Evolutionary conservation across 1,140 invertebrate species (phyloP), one percentile per base, ranked within the genome.

Genomic region (Drosophila navojoa): DNA sequence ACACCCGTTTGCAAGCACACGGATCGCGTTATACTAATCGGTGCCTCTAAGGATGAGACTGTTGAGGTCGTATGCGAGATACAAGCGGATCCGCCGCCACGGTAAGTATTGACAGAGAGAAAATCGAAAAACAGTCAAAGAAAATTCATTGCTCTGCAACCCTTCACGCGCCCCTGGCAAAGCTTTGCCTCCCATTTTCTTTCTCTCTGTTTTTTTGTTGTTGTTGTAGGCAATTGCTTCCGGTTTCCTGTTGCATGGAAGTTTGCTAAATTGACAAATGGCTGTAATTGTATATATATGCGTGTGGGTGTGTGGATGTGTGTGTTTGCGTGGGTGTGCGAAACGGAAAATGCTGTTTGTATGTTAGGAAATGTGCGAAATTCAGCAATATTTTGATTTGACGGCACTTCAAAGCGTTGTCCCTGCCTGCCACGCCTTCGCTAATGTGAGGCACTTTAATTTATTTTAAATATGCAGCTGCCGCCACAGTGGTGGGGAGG

Each of bases 1-100:
- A 95, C 96, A 6, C 97, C 97, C 4, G 95, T 96, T 25, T 98
- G 97, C 90, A 95, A 94, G 77, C 90, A 92, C 77, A 93, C 94
- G 32, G 95, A 96, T 67, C 94, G 95, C 71, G 95, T 97, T 47
- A 92, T 96, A 45, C 95, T 97, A 71, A 96, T 97, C 58, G 97
- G 97, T 5, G 96, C 96, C 58, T 97, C 96, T 35, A 93, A 96
- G 38, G 95, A 95, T 61, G 97, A 98, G 93, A 95, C 95, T 19
- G 94, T 97, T 47, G 95, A 97, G 91, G 96, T 98, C 75, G 94
- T 94, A 15, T 98, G 97, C 92, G 95, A 96, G 91, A 96, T 98
- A 69, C 96, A 97, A 90, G 96, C 97, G 0, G 96, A 97, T 93
- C 97, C 97, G 0, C 95, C 96, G 11, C 96, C 96, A 15, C 94